Conservation (phyloP, 1,140 invertebrate genomes). For the Saccostrea glomerata region DNA sequence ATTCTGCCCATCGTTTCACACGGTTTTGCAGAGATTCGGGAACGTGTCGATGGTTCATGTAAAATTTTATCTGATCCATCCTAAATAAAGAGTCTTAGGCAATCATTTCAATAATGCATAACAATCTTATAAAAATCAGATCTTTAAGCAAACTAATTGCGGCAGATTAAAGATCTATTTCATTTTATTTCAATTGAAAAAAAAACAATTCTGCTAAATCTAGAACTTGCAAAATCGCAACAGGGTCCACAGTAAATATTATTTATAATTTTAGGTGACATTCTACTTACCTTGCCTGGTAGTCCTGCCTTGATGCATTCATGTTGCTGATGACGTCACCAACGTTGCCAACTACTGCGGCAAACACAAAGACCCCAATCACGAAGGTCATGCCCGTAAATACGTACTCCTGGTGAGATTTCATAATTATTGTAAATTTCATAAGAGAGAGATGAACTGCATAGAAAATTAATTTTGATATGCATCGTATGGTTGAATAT, state of each 20-base stretch:
- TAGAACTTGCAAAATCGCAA: too few species aligned
- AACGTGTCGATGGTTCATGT: conserved; percentile 94
- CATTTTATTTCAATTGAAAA: too few species aligned
- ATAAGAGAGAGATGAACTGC: too few species aligned
- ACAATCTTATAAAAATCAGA: too few species aligned
- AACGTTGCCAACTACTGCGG: conserved; percentile 97
- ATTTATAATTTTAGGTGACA: too few species aligned
- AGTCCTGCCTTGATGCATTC: conserved; percentile 96
- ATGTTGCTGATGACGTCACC: conserved; percentile 99
- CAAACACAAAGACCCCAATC: conserved; percentile 98
- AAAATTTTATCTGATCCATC: conserved; percentile 15
- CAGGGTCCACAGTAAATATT: too few species aligned
- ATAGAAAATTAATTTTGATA: too few species aligned
- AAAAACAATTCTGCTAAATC: too few species aligned
- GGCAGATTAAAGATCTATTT: too few species aligned
- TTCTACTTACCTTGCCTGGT: conserved; percentile 86
- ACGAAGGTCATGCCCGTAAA: conserved; percentile 97
- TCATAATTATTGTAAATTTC: background rate
- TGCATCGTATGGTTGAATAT: too few species aligned
- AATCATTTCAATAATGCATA: too few species aligned
- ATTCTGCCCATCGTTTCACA: conserved; percentile 97
- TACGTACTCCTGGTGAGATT: conserved; percentile 83
- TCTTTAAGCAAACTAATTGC: too few species aligned
- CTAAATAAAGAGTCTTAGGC: background rate
- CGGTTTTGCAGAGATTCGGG: conserved; percentile 95